Evolutionary conservation across 1,140 invertebrate genomes (phyloP), one percentile per base, ranked within the genome.

Genomic region (Heterodera carotae): DNA sequence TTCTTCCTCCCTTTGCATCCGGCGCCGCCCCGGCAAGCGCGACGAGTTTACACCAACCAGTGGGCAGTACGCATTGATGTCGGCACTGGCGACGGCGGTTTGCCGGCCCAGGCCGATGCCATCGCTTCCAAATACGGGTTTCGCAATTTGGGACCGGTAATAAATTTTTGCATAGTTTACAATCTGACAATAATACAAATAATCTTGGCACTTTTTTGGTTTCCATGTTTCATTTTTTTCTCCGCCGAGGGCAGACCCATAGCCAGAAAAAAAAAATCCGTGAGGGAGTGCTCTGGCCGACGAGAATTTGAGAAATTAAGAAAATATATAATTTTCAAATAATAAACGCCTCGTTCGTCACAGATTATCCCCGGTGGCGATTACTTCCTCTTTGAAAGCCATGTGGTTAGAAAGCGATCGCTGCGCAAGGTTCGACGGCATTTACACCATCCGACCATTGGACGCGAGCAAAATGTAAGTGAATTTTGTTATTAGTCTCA

Each of bases 71-170:
- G 71, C 60, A 86, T 86, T 59, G 83, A 70, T n/a, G n/a, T n/a
- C n/a, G n/a, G n/a, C n/a, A n/a, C n/a, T n/a, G n/a, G n/a, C n/a
- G n/a, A n/a, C 2, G 81, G 83, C 31, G 85, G 85, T 53, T 62
- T 62, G 22, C 77, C 76, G 15, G 73, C 77, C 34, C 81, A 86
- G 59, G 85, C 86, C 0, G 74, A 85, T 60, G 86, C 43, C 18
- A 62, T 86, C 43, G 85, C 85, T 7, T 53, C 76, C n/a, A 87
- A 88, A 81, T 88, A 86, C 80, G 85, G 85, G 76, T 86, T 83
- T 76, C 77, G 64, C 22, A 85, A 87, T 78, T 67, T 85, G 76
- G 84, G 85, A 62, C 79, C 69, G 76, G 84, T 85, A 69, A 76
- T n/a, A n/a, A n/a, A n/a, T n/a, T n/a, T n/a, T n/a, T n/a, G n/a